These are phyloP conservation scores for Gyps fulvus DNA, from an alignment of 2,113 vertebrate genomes.

Conservation along the genomic window DNA sequence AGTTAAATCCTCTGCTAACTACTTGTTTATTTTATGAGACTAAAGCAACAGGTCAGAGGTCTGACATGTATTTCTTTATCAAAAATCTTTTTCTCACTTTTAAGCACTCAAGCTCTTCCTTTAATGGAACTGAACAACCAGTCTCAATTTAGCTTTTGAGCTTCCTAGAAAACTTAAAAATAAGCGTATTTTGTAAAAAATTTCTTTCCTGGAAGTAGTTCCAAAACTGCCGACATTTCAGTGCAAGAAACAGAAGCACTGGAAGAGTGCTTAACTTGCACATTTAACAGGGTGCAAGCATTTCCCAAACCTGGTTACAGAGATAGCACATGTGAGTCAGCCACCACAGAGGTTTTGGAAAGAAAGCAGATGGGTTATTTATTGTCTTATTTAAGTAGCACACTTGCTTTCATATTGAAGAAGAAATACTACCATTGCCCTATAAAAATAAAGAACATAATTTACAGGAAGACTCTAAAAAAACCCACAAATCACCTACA, in stretches of 20 bases:
- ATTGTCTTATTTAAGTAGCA: not conserved
- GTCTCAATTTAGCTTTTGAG: not conserved
- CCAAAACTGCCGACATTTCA: not conserved
- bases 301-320: not conserved
- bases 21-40: not conserved
- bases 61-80: not conserved
- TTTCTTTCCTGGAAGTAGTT: not conserved
- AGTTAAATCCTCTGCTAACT: not conserved
- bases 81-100: not conserved
- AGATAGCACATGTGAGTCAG: not conserved
- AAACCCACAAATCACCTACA: not conserved
- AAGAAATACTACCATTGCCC: not conserved
- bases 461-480: not conserved
- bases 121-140: not conserved
- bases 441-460: not conserved
- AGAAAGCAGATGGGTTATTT: not conserved
- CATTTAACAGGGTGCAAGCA: not conserved
- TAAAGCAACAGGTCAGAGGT: not conserved
- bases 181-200: not conserved
- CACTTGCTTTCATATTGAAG: not conserved
- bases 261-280: not conserved
- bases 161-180: not conserved
- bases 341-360: not conserved
- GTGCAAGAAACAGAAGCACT: not conserved
- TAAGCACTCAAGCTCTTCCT: not conserved